Evolutionary conservation across 1,140 invertebrate species (phyloP).

Genomic region (Fopius arisanus): DNA sequence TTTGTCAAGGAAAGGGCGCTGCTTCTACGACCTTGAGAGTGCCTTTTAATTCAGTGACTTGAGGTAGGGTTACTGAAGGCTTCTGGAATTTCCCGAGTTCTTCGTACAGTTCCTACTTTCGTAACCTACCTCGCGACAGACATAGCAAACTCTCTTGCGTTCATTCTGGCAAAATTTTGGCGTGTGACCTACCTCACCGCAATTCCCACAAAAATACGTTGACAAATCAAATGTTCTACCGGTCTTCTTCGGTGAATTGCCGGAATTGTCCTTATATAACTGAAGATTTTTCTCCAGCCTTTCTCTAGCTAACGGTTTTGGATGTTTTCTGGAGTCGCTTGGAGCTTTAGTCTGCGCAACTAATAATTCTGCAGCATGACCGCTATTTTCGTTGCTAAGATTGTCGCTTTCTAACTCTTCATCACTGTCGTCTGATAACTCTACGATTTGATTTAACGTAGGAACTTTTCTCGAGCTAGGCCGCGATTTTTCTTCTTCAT

Average conservation of each 20-base stretch:
- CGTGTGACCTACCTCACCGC: slow-evolving; percentile 10
- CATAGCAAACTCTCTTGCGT: slow-evolving; percentile 10
- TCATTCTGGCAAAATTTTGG: slow-evolving; percentile 14
- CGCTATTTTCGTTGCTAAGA: not conserved
- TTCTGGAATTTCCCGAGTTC: slow-evolving; percentile 18
- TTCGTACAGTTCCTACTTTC: slow-evolving; percentile 17
- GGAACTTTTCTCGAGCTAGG: not conserved
- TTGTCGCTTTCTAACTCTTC: not conserved
- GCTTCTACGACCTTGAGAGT: not conserved
- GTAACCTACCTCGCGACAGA: slow-evolving; percentile 21
- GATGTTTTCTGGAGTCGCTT: not conserved
- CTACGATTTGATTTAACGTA: not conserved
- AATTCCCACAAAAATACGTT: slow-evolving; percentile 24
- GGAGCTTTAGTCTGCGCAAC: not conserved
- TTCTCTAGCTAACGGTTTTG: not conserved
- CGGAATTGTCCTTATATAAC: not conserved
- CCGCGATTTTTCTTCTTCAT: not conserved
- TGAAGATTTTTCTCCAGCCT: not conserved
- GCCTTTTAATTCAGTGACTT: not conserved
- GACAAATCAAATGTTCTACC: not conserved
- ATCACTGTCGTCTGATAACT: not conserved
- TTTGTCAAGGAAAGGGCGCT: not conserved
- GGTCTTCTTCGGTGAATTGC: not conserved
- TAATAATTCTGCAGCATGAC: not conserved
- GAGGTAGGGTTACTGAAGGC: slow-evolving; percentile 25